Conservation (phyloP, 2,888 invertebrate genomes). For the Tinea pellionella region DNA sequence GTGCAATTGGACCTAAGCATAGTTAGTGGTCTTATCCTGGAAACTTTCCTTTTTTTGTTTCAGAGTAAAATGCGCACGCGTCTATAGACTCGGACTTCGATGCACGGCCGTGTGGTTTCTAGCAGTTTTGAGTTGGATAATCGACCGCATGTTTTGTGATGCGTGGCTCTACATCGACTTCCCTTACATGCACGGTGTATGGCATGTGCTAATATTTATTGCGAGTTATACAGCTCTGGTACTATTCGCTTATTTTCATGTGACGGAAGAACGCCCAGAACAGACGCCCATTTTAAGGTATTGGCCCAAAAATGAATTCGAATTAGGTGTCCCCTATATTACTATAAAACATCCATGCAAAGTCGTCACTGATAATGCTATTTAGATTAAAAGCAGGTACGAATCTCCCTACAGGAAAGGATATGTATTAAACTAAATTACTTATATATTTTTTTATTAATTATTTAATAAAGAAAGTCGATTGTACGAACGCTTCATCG, state of each 20-base stretch:
- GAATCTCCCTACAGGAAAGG: background rate
- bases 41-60: background rate
- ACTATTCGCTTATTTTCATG: slow-evolving; percentile 83
- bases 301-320: slow-evolving; percentile 83
- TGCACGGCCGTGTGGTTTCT: slow-evolving; percentile 75
- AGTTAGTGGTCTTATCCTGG: too few relatives aligned
- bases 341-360: slow-evolving; percentile 72
- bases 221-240: slow-evolving; percentile 82
- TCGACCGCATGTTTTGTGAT: slow-evolving; percentile 83
- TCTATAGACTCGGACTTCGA: slow-evolving; percentile 78
- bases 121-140: slow-evolving; percentile 82
- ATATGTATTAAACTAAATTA: background rate
- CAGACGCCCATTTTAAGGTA: slow-evolving; percentile 76
- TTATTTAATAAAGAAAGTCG: too few relatives aligned
- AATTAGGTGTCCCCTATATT: slow-evolving; percentile 82
- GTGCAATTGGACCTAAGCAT: too few relatives aligned
- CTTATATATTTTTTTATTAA: too few relatives aligned
- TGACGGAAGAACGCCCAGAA: slow-evolving; percentile 77
- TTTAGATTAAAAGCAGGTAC: slow-evolving; percentile 1
- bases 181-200: slow-evolving; percentile 85
- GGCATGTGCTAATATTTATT: slow-evolving; percentile 86
- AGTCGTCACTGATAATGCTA: slow-evolving; percentile 29
- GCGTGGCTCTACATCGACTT: slow-evolving; percentile 82
- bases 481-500: too few relatives aligned
- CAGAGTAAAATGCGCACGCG: slow-evolving; percentile 73